Percentiles rank a stretch among this genome's conserved stretches.
These are phyloP conservation scores for Novumbra hubbsi DNA, from an alignment of 2,797 vertebrate species.

Conservation along the genomic window DNA sequence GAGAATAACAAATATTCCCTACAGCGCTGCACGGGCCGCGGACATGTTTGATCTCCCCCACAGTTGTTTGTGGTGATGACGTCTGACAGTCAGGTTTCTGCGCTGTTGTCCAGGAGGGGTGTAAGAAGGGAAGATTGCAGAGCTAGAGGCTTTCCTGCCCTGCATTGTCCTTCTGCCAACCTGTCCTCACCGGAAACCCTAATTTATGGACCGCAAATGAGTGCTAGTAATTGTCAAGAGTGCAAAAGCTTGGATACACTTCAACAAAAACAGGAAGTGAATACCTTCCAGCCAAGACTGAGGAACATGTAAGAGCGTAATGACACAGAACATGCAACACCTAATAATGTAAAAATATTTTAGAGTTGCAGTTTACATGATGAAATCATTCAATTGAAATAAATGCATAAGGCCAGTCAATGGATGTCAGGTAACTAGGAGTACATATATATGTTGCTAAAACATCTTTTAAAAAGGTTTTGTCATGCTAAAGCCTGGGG, in stretches of 20 bases:
- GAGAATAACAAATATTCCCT: conserved; percentile 71
- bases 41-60: conserved; percentile 47
- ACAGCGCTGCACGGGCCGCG: conserved; percentile 33
- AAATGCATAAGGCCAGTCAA: no score
- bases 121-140: conserved; percentile 66
- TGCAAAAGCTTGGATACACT: conserved; percentile 39
- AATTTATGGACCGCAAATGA: conserved; percentile 66
- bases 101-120: conserved; percentile 51
- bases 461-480: no score
- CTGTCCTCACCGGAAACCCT: conserved; percentile 57
- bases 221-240: conserved; percentile 27
- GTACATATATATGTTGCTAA: no score
- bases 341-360: no score
- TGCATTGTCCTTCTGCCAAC: conserved; percentile 73
- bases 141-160: conserved; percentile 69
- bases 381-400: no score
- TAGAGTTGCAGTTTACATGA: no score
- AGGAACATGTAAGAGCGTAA: conserved; percentile 21
- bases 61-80: conserved; percentile 61
- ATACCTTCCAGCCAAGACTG: conserved; percentile 33
- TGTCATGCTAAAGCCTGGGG: no score
- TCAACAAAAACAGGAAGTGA: conserved; percentile 68
- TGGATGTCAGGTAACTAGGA: no score
- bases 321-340: no score
- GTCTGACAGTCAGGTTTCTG: conserved; percentile 41